A percentile compares a stretch with the other conserved stretches of the same genome.
Evolutionary conservation across 2,888 invertebrate species (phyloP).

Genomic region (Acronicta psi): DNA sequence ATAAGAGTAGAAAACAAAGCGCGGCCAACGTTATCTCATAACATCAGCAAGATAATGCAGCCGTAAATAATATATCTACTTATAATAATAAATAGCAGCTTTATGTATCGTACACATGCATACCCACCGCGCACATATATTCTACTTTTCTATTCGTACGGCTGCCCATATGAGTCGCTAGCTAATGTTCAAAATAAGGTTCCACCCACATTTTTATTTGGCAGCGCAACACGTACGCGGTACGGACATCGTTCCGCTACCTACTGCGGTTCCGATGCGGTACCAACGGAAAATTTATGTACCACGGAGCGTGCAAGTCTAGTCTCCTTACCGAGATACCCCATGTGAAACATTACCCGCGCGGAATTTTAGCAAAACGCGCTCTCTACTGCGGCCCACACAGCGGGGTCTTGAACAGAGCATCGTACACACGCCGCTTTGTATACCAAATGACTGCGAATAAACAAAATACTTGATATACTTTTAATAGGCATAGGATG

Average conservation of each 20-base stretch:
- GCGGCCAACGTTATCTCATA: slow-evolving; percentile 38
- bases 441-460: slow-evolving; percentile 77
- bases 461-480: slow-evolving; percentile 65
- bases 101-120: slow-evolving; percentile 48
- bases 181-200: slow-evolving; percentile 63
- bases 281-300: slow-evolving; percentile 85
- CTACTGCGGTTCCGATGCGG: slow-evolving; percentile 87
- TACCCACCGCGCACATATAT: slow-evolving; percentile 36
- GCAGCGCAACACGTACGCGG: slow-evolving; percentile 79
- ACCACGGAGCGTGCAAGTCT: slow-evolving; percentile 83
- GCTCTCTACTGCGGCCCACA: slow-evolving; percentile 72
- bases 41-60: slow-evolving; percentile 41
- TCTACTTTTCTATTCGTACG: slow-evolving; percentile 46
- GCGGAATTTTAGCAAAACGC: slow-evolving; percentile 66
- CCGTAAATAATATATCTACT: slow-evolving; percentile 48
- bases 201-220: slow-evolving; percentile 77
- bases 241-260: slow-evolving; percentile 76
- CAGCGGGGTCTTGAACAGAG: slow-evolving; percentile 40
- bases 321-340: slow-evolving; percentile 70
- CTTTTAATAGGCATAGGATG: slow-evolving; percentile 68
- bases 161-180: slow-evolving; percentile 40
- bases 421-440: slow-evolving; percentile 63
- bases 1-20: slow-evolving; percentile 30
- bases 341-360: slow-evolving; percentile 68
- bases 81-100: slow-evolving; percentile 53